These are phyloP conservation scores for Drosophila bocqueti DNA, from an alignment of 1,140 invertebrate species.

Conservation along the genomic window DNA sequence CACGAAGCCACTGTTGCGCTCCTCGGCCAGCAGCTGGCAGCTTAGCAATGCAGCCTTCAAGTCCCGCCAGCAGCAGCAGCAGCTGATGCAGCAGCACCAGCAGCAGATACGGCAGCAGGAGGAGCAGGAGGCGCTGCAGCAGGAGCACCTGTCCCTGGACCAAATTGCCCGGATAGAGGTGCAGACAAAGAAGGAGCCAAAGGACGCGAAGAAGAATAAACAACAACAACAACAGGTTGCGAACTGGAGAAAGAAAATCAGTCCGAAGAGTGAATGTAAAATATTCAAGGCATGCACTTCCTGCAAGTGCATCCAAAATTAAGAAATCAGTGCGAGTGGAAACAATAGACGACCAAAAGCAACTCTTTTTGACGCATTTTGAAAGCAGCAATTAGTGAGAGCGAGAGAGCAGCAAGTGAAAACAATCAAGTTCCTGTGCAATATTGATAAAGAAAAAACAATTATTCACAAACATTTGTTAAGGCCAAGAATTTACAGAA, in stretches of 20 bases:
- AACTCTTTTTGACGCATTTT: slow-evolving; percentile 44
- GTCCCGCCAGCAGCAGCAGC: slow-evolving; percentile 40
- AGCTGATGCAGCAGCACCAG: slow-evolving; percentile 33
- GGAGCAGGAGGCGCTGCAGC: slow-evolving; percentile 1
- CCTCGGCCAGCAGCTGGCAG: slow-evolving; percentile 54
- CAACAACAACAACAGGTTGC: slow-evolving; percentile 4
- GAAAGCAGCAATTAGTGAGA: slow-evolving; percentile 7
- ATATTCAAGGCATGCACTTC: slow-evolving; percentile 57
- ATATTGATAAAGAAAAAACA: neutral
- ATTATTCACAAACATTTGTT: neutral
- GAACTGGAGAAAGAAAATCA: slow-evolving; percentile 54
- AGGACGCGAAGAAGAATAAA: slow-evolving; percentile 2
- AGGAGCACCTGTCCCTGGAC: neutral
- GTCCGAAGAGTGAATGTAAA: slow-evolving; percentile 57
- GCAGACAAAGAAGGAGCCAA: neutral
- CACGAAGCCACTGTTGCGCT: slow-evolving; percentile 42
- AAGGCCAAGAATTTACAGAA: neutral
- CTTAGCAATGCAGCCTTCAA: slow-evolving; percentile 57
- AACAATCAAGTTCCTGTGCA: slow-evolving; percentile 33
- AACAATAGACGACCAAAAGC: slow-evolving; percentile 14
- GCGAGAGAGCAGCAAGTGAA: neutral
- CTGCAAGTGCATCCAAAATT: slow-evolving; percentile 58
- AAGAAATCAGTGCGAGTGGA: slow-evolving; percentile 2
- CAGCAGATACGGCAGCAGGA: slow-evolving; percentile 24
- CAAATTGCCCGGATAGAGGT: neutral